Percentiles rank a stretch among this genome's conserved stretches.
These are phyloP conservation scores for Microctonus hyperodae DNA, from an alignment of 2,888 invertebrate species.

Conservation along the genomic window DNA sequence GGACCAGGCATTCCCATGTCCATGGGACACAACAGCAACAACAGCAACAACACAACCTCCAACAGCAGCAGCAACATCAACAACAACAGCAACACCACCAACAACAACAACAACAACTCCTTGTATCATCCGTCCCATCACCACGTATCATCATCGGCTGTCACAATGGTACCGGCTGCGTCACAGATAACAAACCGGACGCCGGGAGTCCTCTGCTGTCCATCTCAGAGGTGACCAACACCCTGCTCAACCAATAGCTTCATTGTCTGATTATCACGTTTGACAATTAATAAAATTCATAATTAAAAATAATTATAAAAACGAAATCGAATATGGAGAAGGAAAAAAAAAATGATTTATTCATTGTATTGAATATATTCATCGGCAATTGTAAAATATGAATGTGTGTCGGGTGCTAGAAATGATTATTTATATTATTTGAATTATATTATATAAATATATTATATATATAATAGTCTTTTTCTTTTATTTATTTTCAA, in stretches of 20 bases:
- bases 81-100: conserved; percentile 50
- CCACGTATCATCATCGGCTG: conserved; percentile 48
- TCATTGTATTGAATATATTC: no score
- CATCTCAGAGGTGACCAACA: conserved; percentile 81
- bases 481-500: conserved; percentile 5
- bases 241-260: conserved; percentile 72
- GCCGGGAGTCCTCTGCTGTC: conserved; percentile 76
- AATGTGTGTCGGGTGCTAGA: conserved; percentile 1
- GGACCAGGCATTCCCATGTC: conserved; percentile 47
- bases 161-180: conserved; percentile 62
- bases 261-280: conserved; percentile 46
- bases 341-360: background rate
- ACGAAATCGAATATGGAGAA: background rate
- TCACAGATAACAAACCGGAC: conserved; percentile 65
- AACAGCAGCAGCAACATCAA: conserved; percentile 53
- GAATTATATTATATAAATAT: no score
- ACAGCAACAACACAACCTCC: conserved; percentile 57
- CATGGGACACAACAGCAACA: conserved; percentile 43
- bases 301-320: conserved; percentile 16
- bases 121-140: conserved; percentile 62
- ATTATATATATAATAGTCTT: background rate
- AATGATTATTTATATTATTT: conserved; percentile 2
- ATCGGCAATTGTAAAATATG: background rate
- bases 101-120: conserved; percentile 60
- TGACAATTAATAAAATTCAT: conserved; percentile 37